phyloP scores from a whole-genome alignment of 2,797 vertebrate species.

The Microchirus variegatus region DNA sequence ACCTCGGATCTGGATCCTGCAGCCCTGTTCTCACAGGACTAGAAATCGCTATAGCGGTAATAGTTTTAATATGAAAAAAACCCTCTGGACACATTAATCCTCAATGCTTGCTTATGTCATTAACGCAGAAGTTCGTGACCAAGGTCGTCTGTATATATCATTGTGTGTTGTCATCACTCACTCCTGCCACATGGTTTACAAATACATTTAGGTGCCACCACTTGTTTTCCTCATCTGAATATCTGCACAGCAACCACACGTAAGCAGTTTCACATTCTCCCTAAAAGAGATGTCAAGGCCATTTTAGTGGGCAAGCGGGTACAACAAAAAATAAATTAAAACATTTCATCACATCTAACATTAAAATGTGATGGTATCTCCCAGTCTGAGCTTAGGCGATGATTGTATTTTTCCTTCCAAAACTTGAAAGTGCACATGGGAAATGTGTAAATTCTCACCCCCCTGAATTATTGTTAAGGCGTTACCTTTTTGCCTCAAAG shows the following conservation, averaged over 20 bases:
- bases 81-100: slow-evolving; percentile 1
- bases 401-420: slow-evolving; percentile 7
- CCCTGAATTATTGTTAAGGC: slow-evolving; percentile 24
- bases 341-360: not conserved
- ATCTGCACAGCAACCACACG: too few relatives aligned
- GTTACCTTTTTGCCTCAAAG: slow-evolving; percentile 39
- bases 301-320: not conserved
- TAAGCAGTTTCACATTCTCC: not conserved
- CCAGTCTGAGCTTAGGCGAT: not conserved
- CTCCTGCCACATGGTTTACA: too few relatives aligned
- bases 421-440: slow-evolving; percentile 25
- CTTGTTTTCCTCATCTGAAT: too few relatives aligned
- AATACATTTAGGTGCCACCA: too few relatives aligned
- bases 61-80: not conserved
- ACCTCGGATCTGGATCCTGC: too few relatives aligned
- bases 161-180: too few relatives aligned
- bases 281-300: not conserved
- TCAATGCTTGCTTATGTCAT: not conserved
- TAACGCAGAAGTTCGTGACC: too few relatives aligned
- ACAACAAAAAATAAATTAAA: not conserved
- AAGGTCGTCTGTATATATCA: too few relatives aligned
- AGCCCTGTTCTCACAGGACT: not conserved
- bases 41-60: too few relatives aligned
- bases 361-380: not conserved
- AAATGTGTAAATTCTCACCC: slow-evolving; percentile 29